phyloP scores from a whole-genome alignment of 1,140 invertebrate species.

The Mercenaria mercenaria region DNA sequence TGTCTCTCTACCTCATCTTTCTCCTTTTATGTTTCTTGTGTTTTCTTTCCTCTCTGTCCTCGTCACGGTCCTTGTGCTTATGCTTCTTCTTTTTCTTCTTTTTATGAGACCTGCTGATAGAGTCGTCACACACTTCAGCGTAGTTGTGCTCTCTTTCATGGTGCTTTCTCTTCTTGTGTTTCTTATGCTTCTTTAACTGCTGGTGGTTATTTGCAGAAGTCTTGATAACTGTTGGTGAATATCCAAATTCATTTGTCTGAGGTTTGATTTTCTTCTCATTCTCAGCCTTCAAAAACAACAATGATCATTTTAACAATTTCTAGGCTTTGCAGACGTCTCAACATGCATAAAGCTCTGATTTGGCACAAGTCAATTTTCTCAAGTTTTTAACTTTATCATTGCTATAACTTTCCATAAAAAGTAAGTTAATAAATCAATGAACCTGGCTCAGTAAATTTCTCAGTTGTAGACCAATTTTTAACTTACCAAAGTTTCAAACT shows the following conservation, averaged over 20 bases:
- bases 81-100: slow-evolving; percentile 75
- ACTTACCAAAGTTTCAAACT: too few relatives aligned
- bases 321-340: too few relatives aligned
- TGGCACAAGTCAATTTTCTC: too few relatives aligned
- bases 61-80: slow-evolving; percentile 56
- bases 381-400: too few relatives aligned
- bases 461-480: too few relatives aligned
- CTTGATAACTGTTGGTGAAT: background rate
- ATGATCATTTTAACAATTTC: too few relatives aligned
- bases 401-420: too few relatives aligned
- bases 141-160: slow-evolving; percentile 67
- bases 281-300: background rate
- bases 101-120: slow-evolving; percentile 47
- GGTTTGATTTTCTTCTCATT: background rate
- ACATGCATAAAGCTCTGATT: too few relatives aligned
- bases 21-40: too few relatives aligned
- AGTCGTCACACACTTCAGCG: slow-evolving; percentile 49
- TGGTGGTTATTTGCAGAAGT: background rate
- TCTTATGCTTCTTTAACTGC: slow-evolving; percentile 68
- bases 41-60: slow-evolving; percentile 56
- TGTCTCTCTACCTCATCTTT: too few relatives aligned
- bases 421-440: too few relatives aligned
- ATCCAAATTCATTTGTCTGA: background rate
- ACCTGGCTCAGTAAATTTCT: too few relatives aligned
- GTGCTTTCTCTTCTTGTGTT: slow-evolving; percentile 75